A percentile compares a stretch with the other conserved stretches of the same genome.
Evolutionary conservation across 2,888 invertebrate genomes (phyloP).

Genomic region (Sclerodermus sp.): DNA sequence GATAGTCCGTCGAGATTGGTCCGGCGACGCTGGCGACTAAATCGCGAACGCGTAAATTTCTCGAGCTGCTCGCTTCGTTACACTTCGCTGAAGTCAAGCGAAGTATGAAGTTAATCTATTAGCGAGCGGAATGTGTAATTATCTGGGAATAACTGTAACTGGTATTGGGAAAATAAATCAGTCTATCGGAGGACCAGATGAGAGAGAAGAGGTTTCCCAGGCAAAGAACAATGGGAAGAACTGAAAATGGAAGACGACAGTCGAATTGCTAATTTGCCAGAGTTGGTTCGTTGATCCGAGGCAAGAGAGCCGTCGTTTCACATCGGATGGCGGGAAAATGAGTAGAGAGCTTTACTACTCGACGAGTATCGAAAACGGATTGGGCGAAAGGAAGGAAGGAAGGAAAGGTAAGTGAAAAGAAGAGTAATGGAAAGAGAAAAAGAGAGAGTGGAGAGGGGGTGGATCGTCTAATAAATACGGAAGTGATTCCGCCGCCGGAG

Average conservation of each 20-base stretch:
- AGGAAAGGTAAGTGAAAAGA: no score
- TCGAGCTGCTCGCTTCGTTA: neutral
- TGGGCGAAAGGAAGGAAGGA: neutral
- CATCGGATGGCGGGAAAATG: neutral
- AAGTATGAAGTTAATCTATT: no score
- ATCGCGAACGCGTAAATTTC: conserved; percentile 3
- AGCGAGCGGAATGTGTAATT: no score
- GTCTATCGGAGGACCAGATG: no score
- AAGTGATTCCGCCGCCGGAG: conserved; percentile 25
- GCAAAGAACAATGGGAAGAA: no score
- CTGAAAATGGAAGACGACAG: no score
- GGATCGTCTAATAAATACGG: conserved; percentile 27
- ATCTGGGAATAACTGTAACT: no score
- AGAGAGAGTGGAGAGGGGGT: conserved; percentile 4
- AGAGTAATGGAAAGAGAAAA: neutral
- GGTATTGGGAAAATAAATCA: no score
- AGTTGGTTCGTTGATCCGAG: conserved; percentile 3
- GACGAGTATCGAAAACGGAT: neutral
- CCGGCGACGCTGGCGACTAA: neutral
- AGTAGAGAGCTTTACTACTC: neutral
- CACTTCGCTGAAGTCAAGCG: no score
- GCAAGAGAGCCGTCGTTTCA: neutral
- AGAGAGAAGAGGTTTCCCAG: no score
- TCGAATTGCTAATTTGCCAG: conserved; percentile 7
- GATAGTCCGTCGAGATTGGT: no score